Conservation (phyloP, 2,113 vertebrate genomes). For the Sterna hirundo region DNA sequence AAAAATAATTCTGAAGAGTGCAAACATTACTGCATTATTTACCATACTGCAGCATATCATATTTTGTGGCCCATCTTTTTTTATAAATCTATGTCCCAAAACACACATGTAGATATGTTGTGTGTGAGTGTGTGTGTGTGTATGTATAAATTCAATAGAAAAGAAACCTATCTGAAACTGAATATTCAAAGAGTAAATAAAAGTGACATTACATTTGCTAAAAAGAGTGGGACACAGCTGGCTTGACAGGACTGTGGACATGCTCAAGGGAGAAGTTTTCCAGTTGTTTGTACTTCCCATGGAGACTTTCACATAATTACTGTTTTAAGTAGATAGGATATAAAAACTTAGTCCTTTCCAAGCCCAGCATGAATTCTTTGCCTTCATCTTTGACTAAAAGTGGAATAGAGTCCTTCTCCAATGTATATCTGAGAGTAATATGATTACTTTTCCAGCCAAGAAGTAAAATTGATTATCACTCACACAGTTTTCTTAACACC, state of each 20-base stretch:
- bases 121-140: background rate
- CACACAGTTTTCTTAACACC: background rate
- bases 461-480: background rate
- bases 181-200: background rate
- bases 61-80: background rate
- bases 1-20: background rate
- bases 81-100: background rate
- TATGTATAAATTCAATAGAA: background rate
- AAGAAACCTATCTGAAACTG: background rate
- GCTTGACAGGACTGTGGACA: background rate
- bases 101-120: background rate
- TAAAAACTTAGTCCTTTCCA: background rate
- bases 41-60: background rate
- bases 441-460: background rate
- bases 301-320: background rate
- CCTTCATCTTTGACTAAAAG: background rate
- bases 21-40: background rate
- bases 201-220: background rate
- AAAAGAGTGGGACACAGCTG: background rate
- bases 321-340: background rate
- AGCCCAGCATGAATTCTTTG: background rate
- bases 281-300: background rate
- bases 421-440: background rate
- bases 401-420: background rate
- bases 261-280: background rate